These are phyloP conservation scores for Galerucella nymphaeae DNA, from an alignment of 2,888 invertebrate genomes.

Conservation along the genomic window DNA sequence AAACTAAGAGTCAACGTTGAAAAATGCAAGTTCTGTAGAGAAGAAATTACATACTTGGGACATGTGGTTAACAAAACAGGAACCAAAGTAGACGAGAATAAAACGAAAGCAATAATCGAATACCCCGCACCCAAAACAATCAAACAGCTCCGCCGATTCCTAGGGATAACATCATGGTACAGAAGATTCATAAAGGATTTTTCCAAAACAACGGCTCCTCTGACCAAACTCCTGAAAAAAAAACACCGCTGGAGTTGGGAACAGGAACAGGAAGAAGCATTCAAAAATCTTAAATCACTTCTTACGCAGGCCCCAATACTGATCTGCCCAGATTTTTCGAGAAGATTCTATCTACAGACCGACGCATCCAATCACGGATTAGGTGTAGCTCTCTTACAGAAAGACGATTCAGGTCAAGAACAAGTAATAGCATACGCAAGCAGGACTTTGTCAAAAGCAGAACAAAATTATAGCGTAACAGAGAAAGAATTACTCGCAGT, in stretches of 20 bases:
- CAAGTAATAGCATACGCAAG: constrained; percentile 46
- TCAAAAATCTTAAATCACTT: neutral
- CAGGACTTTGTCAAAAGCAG: constrained; percentile 32
- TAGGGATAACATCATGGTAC: constrained; percentile 27
- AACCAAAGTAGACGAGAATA: neutral
- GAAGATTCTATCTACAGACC: constrained; percentile 45
- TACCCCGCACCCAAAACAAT: neutral
- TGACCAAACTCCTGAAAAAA: constrained; percentile 15
- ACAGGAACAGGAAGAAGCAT: constrained; percentile 13
- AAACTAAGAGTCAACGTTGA: too few relatives aligned
- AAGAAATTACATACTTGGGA: neutral
- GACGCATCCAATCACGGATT: constrained; percentile 45
- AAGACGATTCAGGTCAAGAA: constrained; percentile 31
- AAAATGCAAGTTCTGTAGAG: neutral
- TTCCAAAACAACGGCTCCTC: constrained; percentile 10
- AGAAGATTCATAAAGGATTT: constrained; percentile 26
- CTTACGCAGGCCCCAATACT: constrained; percentile 27
- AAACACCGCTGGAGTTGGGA: constrained; percentile 11
- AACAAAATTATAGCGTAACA: constrained; percentile 44
- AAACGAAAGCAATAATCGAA: neutral
- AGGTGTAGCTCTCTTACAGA: constrained; percentile 48
- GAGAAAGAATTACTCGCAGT: constrained; percentile 52
- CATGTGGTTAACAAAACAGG: neutral
- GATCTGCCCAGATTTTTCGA: constrained; percentile 41
- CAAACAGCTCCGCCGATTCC: constrained; percentile 12